Percentiles rank a stretch among this genome's conserved stretches.
Evolutionary conservation across 2,113 vertebrate species (phyloP).

Genomic region (Sinocyclocheilus maitianheensis): DNA sequence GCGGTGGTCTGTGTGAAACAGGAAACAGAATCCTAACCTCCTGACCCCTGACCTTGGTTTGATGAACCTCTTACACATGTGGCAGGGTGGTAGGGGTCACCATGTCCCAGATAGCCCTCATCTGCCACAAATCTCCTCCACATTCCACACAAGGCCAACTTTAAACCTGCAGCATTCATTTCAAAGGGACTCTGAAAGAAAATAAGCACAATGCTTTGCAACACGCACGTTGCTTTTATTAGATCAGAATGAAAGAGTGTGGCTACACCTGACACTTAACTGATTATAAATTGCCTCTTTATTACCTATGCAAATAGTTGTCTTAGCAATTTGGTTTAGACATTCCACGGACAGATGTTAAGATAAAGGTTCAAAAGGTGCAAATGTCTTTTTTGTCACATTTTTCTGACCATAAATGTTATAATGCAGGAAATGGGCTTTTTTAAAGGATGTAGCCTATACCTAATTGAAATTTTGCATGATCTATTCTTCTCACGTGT

Average conservation of each 20-base stretch:
- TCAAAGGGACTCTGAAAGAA: constrained; percentile 19
- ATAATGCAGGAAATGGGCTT: constrained; percentile 6
- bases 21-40: constrained; percentile 64
- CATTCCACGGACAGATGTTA: background rate
- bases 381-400: background rate
- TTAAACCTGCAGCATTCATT: constrained; percentile 40
- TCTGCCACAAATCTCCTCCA: constrained; percentile 33
- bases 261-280: constrained; percentile 17
- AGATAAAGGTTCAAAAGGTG: constrained; percentile 35
- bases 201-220: constrained; percentile 35
- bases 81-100: constrained; percentile 46
- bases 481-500: background rate
- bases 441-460: background rate
- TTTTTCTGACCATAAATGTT: background rate
- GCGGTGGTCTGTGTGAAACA: constrained; percentile 57
- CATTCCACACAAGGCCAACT: constrained; percentile 36
- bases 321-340: constrained; percentile 23
- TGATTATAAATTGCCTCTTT: constrained; percentile 25
- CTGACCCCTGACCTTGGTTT: constrained; percentile 54
- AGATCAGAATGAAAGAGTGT: constrained; percentile 27
- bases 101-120: constrained; percentile 35
- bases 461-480: background rate
- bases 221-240: constrained; percentile 30
- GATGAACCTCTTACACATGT: constrained; percentile 60
- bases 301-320: constrained; percentile 11